Conservation (phyloP, 1,140 invertebrate genomes). For the Maniola jurtina region DNA sequence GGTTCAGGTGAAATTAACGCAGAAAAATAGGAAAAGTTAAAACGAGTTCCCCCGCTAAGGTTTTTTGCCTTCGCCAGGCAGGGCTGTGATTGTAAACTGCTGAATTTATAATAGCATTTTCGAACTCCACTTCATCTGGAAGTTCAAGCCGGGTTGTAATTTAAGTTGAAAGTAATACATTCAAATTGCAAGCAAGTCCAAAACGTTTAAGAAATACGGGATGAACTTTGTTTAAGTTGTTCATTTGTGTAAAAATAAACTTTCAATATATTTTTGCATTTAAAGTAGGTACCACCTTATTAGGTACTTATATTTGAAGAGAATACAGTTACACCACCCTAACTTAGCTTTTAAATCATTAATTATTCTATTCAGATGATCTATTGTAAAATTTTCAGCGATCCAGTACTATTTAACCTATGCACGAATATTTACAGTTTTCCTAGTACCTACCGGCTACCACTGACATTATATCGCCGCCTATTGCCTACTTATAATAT, state of each 20-base stretch:
- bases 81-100: conserved; percentile 77
- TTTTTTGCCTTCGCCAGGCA: conserved; percentile 69
- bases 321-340: too few relatives aligned
- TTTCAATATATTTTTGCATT: too few relatives aligned
- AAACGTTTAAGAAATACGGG: conserved; percentile 16
- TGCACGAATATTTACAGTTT: too few relatives aligned
- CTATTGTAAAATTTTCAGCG: too few relatives aligned
- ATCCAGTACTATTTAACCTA: too few relatives aligned
- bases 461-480: too few relatives aligned
- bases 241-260: background rate
- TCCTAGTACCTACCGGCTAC: too few relatives aligned
- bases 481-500: too few relatives aligned
- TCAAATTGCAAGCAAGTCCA: conserved; percentile 31
- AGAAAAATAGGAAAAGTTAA: conserved; percentile 79
- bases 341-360: too few relatives aligned
- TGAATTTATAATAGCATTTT: conserved; percentile 78
- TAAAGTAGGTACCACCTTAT: too few relatives aligned
- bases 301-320: too few relatives aligned
- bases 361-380: too few relatives aligned
- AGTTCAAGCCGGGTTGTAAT: conserved; percentile 72
- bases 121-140: conserved; percentile 74
- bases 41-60: conserved; percentile 73
- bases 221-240: background rate
- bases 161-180: conserved; percentile 64
- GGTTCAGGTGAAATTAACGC: conserved; percentile 78